These are phyloP conservation scores for Trichoplax adhaerens DNA, from an alignment of 37 sponge, comb jelly and placozoan species.

Conservation along the genomic window DNA sequence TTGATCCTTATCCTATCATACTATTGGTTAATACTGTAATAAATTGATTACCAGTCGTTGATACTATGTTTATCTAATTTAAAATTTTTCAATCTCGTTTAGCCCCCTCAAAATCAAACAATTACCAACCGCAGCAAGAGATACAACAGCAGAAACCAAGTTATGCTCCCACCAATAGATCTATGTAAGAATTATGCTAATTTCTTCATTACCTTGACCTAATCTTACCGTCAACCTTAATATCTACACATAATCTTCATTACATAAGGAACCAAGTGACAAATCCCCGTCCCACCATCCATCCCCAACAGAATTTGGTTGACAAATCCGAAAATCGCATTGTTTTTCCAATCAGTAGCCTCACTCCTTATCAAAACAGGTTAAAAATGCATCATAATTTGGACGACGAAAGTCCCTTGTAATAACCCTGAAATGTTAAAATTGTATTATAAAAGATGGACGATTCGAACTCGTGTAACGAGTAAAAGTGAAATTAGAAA, in stretches of 20 bases:
- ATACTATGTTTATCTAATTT: too few species aligned
- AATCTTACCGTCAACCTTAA: neutral
- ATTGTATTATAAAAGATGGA: slow-evolving; percentile 39
- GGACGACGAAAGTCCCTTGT: neutral
- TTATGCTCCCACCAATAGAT: too few species aligned
- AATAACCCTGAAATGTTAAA: slow-evolving; percentile 1
- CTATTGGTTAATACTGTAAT: too few species aligned
- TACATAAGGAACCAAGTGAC: neutral
- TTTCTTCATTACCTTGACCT: neutral
- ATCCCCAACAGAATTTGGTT: neutral
- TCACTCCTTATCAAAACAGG: slow-evolving; percentile 80
- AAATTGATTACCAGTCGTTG: too few species aligned
- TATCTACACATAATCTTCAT: neutral
- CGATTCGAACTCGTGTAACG: slow-evolving; percentile 63
- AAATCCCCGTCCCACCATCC: slow-evolving; percentile 6
- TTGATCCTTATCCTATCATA: too few species aligned
- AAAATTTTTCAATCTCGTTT: too few species aligned
- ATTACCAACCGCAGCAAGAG: too few species aligned
- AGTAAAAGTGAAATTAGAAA: slow-evolving; percentile 57
- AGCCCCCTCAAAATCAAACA: too few species aligned
- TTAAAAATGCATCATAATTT: slow-evolving; percentile 9
- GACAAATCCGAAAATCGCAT: too few species aligned
- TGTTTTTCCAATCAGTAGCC: slow-evolving; percentile 47
- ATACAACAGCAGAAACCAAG: too few species aligned
- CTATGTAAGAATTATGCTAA: too few species aligned